Base-by-base conservation (phyloP, 2,113 vertebrate genomes). In the Amazona vittata region DNA sequence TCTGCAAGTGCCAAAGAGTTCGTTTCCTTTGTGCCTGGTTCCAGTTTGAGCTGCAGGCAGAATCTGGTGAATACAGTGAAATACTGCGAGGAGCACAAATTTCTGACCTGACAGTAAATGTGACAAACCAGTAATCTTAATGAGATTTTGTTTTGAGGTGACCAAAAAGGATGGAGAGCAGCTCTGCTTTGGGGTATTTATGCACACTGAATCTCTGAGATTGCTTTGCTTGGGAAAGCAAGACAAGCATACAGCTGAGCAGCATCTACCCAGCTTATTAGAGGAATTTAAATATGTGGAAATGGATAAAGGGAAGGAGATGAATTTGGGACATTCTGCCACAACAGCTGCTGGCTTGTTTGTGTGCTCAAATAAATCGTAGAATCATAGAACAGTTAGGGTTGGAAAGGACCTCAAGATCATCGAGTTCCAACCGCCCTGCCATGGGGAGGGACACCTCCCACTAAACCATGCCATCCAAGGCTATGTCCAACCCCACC, bases 221-320 rank as follows among this genome's bases (percentile, higher is more conserved):
- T 29, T 52, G 43, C 33, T 82, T 75, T 63, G 19, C 43, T 22
- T 24, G 33, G 41, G 28, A 10, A 20, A 62, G 33, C 71, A 15
- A 82, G 33, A 15, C 4, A 50, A 46, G 24, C 17, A 33, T 1
- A 8, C 13, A 9, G 10, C 37, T 62, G 49, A 50, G 14, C 50
- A 70, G 33, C 1, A 3, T 12, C 21, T 76, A 4, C 10, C 16
- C 10, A 15, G 2, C 0, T 44, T 52, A 9, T 9, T 3, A 7
- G 5, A 29, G 62, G 13, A 85, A 82, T 85, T 76, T 39, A 79
- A 90, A 64, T 14, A 2, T 2, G 41, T 6, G 15, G 49, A 69
- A 90, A 52, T 17, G 12, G 41, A 43, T 37, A 33, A 25, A 44
- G 25, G 25, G 43, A 52, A 49, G 39, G 53, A 44, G 18, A 59